Evolutionary conservation across 1,140 invertebrate species (phyloP).

Genomic region (Matsumurasca onukii): DNA sequence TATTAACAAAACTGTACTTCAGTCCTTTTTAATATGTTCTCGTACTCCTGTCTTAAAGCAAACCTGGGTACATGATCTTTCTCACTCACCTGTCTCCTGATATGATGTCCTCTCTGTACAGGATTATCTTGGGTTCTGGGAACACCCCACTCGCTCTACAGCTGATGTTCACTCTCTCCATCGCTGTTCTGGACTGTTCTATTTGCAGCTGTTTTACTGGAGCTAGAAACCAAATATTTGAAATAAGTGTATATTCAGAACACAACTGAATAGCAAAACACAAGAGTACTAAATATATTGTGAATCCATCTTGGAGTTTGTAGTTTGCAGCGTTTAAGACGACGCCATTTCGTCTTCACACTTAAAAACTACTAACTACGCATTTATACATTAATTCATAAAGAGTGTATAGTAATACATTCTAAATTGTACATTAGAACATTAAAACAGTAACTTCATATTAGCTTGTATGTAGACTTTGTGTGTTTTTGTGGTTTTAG

Average conservation of each 20-base stretch:
- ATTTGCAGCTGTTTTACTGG: constrained; percentile 55
- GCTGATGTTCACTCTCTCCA: constrained; percentile 53
- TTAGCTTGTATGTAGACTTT: too few species aligned
- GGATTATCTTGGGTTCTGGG: constrained; percentile 55
- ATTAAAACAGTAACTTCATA: too few species aligned
- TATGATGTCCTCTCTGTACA: constrained; percentile 41
- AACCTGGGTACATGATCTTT: neutral
- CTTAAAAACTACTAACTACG: too few species aligned
- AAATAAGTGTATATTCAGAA: too few species aligned
- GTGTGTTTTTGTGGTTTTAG: too few species aligned
- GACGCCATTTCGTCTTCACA: too few species aligned
- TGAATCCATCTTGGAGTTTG: too few species aligned
- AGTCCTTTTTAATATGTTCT: neutral
- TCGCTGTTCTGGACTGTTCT: constrained; percentile 49
- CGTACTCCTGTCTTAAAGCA: neutral
- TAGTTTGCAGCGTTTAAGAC: too few species aligned
- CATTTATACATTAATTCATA: too few species aligned
- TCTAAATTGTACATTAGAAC: too few species aligned
- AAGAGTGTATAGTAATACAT: too few species aligned
- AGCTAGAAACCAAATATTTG: constrained; percentile 50
- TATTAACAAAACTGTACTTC: neutral
- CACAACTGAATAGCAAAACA: too few species aligned
- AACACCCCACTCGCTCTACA: constrained; percentile 56
- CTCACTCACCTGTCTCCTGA: neutral
- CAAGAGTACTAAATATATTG: neutral